phyloP scores from a whole-genome alignment of 2,113 vertebrate genomes.

The Rhadina sibilatrix region DNA sequence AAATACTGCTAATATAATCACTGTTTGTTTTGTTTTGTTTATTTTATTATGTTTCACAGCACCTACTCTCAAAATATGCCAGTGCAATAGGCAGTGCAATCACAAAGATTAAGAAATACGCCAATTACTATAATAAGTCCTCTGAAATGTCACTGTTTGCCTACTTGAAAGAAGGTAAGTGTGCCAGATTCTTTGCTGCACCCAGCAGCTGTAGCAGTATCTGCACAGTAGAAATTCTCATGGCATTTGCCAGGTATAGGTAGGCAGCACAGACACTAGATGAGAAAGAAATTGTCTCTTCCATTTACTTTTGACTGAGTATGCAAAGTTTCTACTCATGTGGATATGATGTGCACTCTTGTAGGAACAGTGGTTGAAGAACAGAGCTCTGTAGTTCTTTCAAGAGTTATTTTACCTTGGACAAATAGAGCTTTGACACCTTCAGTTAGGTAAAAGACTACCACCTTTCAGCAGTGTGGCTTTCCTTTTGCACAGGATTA shows the following conservation, averaged over 20 bases:
- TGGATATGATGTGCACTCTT: not conserved
- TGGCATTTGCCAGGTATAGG: not conserved
- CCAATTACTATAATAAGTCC: not conserved
- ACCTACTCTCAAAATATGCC: not conserved
- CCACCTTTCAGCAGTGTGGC: not conserved
- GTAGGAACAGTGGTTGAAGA: not conserved
- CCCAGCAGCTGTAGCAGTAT: not conserved
- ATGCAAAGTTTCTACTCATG: not conserved
- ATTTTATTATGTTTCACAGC: not conserved
- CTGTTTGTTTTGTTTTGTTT: not conserved
- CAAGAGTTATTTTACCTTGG: not conserved
- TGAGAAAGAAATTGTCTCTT: not conserved
- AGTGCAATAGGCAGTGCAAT: not conserved
- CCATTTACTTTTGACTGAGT: not conserved
- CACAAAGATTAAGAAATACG: not conserved
- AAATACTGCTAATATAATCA: not conserved
- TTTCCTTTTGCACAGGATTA: not conserved
- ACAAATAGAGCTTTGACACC: not conserved
- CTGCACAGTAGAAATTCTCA: not conserved
- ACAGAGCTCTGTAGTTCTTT: not conserved
- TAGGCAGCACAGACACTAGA: not conserved
- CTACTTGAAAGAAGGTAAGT: not conserved
- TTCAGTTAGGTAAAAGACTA: not conserved
- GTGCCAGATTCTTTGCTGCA: not conserved
- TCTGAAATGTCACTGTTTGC: not conserved